Percentiles rank a stretch among this genome's conserved stretches.
Evolutionary conservation across 2,113 vertebrate species (phyloP).

Genomic region (Talpa occidentalis): DNA sequence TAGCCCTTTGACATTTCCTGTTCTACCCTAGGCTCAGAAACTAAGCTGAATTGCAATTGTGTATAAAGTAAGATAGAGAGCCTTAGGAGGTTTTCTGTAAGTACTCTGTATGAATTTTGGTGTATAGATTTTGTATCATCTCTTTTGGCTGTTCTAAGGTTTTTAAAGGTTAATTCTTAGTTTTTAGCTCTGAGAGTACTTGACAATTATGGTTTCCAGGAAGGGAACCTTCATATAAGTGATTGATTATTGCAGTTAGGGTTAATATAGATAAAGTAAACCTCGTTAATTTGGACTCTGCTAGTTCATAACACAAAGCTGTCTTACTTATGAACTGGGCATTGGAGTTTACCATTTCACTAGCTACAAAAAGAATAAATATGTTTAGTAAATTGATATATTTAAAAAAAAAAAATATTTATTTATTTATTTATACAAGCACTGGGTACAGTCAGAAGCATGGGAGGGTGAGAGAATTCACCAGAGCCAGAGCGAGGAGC

Average conservation of each 20-base stretch:
- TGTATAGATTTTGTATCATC: slow-evolving; percentile 47
- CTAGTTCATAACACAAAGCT: background rate
- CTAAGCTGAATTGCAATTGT: slow-evolving; percentile 37
- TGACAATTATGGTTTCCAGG: slow-evolving; percentile 24
- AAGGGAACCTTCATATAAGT: slow-evolving; percentile 25
- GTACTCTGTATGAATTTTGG: slow-evolving; percentile 24
- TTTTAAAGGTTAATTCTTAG: slow-evolving; percentile 46
- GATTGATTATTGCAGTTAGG: slow-evolving; percentile 28
- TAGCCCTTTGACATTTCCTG: slow-evolving; percentile 50
- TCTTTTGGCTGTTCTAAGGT: background rate
- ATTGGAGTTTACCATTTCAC: slow-evolving; percentile 32
- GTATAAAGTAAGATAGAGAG: slow-evolving; percentile 22
- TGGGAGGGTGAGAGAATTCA: no score
- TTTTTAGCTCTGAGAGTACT: slow-evolving; percentile 45
- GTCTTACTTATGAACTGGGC: background rate
- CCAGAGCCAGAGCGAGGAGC: no score
- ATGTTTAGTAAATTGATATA: slow-evolving; percentile 45
- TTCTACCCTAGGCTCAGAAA: slow-evolving; percentile 46
- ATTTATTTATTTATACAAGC: no score
- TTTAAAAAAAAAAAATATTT: no score
- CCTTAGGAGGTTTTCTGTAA: slow-evolving; percentile 35
- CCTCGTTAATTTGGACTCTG: slow-evolving; percentile 15
- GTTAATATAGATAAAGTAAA: slow-evolving; percentile 43
- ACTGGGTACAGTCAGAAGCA: no score
- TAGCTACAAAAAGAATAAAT: background rate